Percentiles rank a stretch among this genome's conserved stretches.
These are phyloP conservation scores for Dromococcyx pavoninus DNA, from an alignment of 2,797 vertebrate genomes.

Conservation along the genomic window DNA sequence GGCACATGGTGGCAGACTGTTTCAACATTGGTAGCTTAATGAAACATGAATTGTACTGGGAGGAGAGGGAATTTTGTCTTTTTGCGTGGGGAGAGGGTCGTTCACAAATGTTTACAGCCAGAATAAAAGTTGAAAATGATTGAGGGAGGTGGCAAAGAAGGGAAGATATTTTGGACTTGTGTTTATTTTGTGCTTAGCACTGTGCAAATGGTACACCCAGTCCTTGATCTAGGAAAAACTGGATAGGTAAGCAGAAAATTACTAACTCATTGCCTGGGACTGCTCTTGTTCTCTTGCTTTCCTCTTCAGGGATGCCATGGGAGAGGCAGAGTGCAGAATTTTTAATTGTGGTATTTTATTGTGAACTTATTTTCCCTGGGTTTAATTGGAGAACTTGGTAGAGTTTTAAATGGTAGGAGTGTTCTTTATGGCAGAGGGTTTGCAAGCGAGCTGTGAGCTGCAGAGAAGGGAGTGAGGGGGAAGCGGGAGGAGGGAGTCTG, in stretches of 20 bases:
- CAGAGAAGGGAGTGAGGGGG: not conserved
- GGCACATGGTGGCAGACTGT: not conserved
- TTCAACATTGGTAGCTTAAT: not conserved
- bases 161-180: not conserved
- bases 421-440: not conserved
- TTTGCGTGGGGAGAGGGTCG: not conserved
- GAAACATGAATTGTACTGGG: not conserved
- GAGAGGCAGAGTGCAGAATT: not conserved
- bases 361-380: not conserved
- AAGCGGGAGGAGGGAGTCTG: not conserved
- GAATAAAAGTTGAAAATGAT: not conserved
- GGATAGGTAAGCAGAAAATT: not conserved
- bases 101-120: not conserved
- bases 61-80: not conserved
- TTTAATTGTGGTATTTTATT: not conserved
- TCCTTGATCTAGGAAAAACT: not conserved
- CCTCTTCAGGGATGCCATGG: not conserved
- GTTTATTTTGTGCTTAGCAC: constrained; percentile 9
- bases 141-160: not conserved
- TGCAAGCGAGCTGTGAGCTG: not conserved
- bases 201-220: not conserved
- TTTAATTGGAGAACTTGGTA: not conserved
- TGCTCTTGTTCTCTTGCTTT: not conserved
- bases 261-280: not conserved
- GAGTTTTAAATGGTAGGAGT: not conserved